Evolutionary conservation across 2,113 vertebrate genomes (phyloP).

Genomic region (Entelurus aequoreus): DNA sequence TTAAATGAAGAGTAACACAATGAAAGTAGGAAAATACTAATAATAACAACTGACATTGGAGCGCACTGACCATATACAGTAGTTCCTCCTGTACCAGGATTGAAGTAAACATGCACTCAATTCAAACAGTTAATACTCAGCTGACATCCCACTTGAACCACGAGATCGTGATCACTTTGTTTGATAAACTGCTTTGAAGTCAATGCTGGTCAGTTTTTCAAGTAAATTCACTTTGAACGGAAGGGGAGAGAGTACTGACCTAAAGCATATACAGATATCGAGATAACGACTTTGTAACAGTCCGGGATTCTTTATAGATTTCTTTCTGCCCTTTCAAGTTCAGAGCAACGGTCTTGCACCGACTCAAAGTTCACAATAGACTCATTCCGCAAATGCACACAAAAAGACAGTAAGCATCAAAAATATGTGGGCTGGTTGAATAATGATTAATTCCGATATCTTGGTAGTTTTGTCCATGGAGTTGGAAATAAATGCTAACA

Average conservation of each 20-base stretch:
- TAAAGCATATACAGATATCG: neutral
- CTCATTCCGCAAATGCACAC: neutral
- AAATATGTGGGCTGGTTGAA: conserved; percentile 43
- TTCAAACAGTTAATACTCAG: conserved; percentile 19
- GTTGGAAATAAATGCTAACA: conserved; percentile 58
- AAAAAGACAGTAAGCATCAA: neutral
- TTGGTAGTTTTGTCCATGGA: conserved; percentile 48
- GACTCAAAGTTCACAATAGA: neutral
- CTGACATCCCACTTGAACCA: conserved; percentile 22
- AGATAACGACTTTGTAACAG: neutral
- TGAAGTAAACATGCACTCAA: neutral
- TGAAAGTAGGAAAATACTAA: too few species aligned
- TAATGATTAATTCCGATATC: conserved; percentile 72
- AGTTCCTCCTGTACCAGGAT: neutral
- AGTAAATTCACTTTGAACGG: conserved; percentile 42
- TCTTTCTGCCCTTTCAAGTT: neutral
- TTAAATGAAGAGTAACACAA: too few species aligned
- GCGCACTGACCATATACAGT: too few species aligned
- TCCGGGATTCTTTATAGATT: neutral
- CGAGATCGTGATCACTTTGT: conserved; percentile 13
- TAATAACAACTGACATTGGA: too few species aligned
- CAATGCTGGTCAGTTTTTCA: neutral
- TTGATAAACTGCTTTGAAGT: conserved; percentile 32
- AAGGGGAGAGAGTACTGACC: conserved; percentile 2
- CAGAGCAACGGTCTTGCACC: neutral